A percentile compares a stretch with the other conserved stretches of the same genome.
phyloP scores from a whole-genome alignment of 2,113 vertebrate genomes.

The Alectura lathami region DNA sequence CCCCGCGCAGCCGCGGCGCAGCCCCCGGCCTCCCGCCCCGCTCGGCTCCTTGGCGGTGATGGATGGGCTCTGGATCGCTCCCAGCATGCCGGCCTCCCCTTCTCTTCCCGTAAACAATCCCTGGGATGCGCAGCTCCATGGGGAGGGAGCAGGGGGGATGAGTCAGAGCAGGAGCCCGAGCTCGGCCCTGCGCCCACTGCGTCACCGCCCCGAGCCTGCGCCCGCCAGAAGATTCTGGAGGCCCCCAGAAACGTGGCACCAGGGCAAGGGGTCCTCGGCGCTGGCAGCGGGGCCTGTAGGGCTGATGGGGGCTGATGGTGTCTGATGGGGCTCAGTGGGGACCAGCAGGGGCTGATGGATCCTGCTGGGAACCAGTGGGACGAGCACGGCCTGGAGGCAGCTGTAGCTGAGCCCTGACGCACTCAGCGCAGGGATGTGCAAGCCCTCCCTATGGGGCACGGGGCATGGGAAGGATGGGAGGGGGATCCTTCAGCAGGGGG shows the following conservation, averaged over 20 bases:
- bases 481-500: too few species aligned
- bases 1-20: neutral
- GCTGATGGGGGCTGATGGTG: rapidly evolving
- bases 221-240: constrained; percentile 10
- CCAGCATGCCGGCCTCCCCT: neutral
- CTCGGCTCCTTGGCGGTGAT: neutral
- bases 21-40: neutral
- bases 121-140: neutral
- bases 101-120: neutral
- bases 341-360: neutral
- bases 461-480: neutral
- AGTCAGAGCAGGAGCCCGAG: neutral
- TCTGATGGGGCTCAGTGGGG: neutral
- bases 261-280: neutral
- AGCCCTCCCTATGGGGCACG: neutral
- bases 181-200: neutral
- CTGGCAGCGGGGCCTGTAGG: neutral
- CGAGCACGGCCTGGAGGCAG: rapidly evolving
- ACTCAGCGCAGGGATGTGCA: neutral
- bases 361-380: neutral
- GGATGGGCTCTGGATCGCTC: constrained; percentile 38
- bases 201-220: neutral
- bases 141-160: neutral
- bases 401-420: neutral
- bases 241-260: neutral